Evolutionary conservation across 2,113 vertebrate species (phyloP).

Genomic region (Leiothrix lutea): DNA sequence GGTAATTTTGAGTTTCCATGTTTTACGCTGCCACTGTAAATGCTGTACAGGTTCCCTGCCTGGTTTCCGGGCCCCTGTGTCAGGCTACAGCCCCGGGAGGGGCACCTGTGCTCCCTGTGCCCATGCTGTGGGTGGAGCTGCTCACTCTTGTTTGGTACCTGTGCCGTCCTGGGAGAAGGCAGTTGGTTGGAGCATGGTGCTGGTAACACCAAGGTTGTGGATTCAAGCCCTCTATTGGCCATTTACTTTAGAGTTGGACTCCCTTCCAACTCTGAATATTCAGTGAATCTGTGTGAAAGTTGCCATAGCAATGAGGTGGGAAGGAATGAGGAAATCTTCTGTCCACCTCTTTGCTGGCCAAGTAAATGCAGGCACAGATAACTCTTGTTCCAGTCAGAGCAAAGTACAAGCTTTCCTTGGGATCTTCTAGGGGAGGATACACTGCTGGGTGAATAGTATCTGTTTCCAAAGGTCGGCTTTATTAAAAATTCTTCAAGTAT

Average conservation of each 20-base stretch:
- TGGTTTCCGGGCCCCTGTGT: not conserved
- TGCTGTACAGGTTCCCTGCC: not conserved
- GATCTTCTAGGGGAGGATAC: not conserved
- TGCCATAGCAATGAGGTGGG: not conserved
- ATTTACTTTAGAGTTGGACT: not conserved
- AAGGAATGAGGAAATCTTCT: fast-evolving
- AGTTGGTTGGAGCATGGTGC: not conserved
- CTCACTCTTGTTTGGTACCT: not conserved
- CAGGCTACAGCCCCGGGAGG: not conserved
- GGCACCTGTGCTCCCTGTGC: not conserved
- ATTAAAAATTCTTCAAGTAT: not conserved
- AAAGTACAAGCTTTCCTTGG: not conserved
- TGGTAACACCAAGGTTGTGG: not conserved
- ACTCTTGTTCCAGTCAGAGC: not conserved
- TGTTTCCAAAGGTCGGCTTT: not conserved
- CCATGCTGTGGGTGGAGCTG: not conserved
- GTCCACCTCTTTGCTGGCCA: not conserved
- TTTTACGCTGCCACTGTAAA: not conserved
- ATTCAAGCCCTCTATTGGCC: not conserved
- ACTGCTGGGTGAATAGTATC: not conserved
- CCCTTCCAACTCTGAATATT: not conserved
- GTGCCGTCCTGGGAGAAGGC: not conserved
- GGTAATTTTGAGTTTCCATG: not conserved
- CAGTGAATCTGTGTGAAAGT: not conserved
- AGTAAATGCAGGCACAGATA: not conserved